A percentile compares a stretch with the other conserved stretches of the same genome.
phyloP scores from a whole-genome alignment of 2,888 invertebrate species.

The Cantharis rufa region DNA sequence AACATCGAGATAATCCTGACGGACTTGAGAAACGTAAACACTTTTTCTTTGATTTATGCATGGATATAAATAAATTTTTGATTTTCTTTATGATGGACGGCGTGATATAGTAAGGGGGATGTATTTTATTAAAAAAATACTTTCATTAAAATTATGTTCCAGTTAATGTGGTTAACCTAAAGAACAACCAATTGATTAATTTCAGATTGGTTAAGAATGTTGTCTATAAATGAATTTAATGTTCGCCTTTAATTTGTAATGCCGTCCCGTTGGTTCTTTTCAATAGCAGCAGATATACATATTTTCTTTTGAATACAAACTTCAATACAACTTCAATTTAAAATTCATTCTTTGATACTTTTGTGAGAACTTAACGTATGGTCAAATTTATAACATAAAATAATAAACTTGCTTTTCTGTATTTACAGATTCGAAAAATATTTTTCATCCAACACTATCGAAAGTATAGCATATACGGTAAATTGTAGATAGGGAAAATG shows the following conservation, averaged over 20 bases:
- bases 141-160: not conserved
- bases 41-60: slow-evolving; percentile 37
- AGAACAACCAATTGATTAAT: not conserved
- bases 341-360: not conserved
- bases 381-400: not conserved
- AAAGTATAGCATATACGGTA: no score
- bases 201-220: not conserved
- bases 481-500: no score
- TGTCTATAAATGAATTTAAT: not conserved
- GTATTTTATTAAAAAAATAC: not conserved
- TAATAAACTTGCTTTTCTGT: not conserved
- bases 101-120: slow-evolving; percentile 16
- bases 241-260: not conserved
- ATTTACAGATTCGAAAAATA: not conserved
- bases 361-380: slow-evolving; percentile 3
- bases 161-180: not conserved
- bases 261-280: not conserved
- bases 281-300: not conserved
- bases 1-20: slow-evolving; percentile 19
- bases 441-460: no score
- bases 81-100: slow-evolving; percentile 28
- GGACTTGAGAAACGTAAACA: slow-evolving; percentile 28
- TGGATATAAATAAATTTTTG: slow-evolving; percentile 31
- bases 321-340: not conserved
- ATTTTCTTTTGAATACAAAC: not conserved